Base-by-base conservation (phyloP, 2,797 vertebrate genomes). In the Acipenser ruthenus region DNA sequence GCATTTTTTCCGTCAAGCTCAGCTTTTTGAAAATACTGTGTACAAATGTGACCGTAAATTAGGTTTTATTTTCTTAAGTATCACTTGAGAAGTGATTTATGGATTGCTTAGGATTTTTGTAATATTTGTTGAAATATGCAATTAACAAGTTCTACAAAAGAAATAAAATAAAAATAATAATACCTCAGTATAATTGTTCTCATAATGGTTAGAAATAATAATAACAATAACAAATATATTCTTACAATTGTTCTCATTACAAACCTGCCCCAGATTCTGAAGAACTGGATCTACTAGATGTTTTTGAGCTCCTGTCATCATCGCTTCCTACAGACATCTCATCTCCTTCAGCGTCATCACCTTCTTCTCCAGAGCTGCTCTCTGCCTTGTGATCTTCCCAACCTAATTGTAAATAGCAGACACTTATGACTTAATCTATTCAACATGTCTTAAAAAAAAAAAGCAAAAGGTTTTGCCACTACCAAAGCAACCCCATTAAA, bases 241-340 rank as follows among this genome's bases (percentile, higher is more conserved):
- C 6, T 9, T 15, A 6, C 23, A 37, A 37, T 4, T 6, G 13
- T 6, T 60, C n/a, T 50, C 6, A 5, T 18, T 6, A 73, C 74
- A 70, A 65, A 87, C 87, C 73, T 68, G 72, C 77, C 65, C 65
- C 79, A 51, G 67, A 3, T 71, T 68, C 52, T 69, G 80, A 83
- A 63, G 23, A 18, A 63, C 63, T 78, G 48, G 75, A 82, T 48
- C 68, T 70, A 67, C 73, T 82, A 48, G 71, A 75, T 49, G 74
- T 68, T 4, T 74, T 67, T 65, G 85, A 88, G 50, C 50, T 67
- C 37, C 59, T 56, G 69, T 66, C 74, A 60, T 10, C 64, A 63
- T 66, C 69, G 62, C 72, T 75, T 49, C 71, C 78, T 63, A 70
- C 67, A 23, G 58, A 63, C 8, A 73, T 11, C 11, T 75, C 73